Base-by-base conservation (phyloP, 2,113 vertebrate genomes). In the Limanda limanda region DNA sequence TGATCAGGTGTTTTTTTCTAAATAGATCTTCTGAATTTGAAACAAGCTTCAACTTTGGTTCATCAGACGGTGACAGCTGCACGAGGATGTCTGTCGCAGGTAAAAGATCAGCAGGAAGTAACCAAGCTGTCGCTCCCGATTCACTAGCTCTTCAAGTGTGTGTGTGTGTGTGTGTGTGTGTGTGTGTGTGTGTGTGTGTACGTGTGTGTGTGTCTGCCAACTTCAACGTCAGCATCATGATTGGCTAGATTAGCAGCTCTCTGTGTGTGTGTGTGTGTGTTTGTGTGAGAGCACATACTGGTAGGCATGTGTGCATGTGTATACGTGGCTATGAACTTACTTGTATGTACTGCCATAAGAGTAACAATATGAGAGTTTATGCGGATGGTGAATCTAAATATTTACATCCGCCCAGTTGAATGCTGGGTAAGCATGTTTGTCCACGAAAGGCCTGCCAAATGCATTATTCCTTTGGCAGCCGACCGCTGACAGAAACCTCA, bases 391-490 rank as follows among this genome's bases (percentile, higher is more conserved):
- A 76, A 74, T 76, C 74, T n/a, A 76, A 78, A 87, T 82, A 78
- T 78, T 86, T 79, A 75, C 69, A 72, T 83, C 76, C 76, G 18
- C 58, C 59, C 64, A 25, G 73, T 25, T 83, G 75, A 74, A 69
- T 84, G 79, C 77, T 85, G 68, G 71, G 59, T 79, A 81, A 80
- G 64, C 82, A 63, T 66, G 52, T 60, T 65, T 68, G 42, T 65
- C 61, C 68, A 74, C 42, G 21, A 69, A 76, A 47, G 64, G 65
- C 59, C 77, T 88, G 79, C 82, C 79, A 84, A 84, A 58, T 74
- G 56, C 51, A 51, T 21, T n/a, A 23, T n/a, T 20, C 55, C 56
- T 78, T 71, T 86, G 85, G 79, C 76, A 89, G 76, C 64, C 42
- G 42, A 52, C 58, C 40, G 68, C 72, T 13, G 72, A 72, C 65